Evolutionary conservation across 2,888 invertebrate genomes (phyloP).

Genomic region (Prosapia bicincta): DNA sequence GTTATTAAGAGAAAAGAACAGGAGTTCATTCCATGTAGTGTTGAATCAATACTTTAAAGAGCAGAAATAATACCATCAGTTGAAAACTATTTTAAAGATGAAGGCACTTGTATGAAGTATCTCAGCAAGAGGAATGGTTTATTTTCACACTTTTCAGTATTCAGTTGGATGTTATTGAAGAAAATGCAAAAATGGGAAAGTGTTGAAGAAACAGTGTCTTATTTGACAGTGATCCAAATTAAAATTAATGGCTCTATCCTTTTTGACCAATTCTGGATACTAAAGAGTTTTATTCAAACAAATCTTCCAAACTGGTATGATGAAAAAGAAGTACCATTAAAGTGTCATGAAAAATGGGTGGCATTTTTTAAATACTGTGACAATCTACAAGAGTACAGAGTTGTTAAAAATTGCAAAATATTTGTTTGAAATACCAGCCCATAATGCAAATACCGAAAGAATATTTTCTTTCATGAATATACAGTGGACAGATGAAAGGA

Average conservation of each 20-base stretch:
- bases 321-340: neutral
- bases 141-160: neutral
- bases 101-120: too few species aligned
- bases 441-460: slow-evolving; percentile 32
- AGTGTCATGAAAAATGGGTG: neutral
- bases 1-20: too few species aligned
- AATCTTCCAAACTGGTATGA: neutral
- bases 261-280: neutral
- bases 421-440: slow-evolving; percentile 29
- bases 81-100: neutral
- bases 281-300: neutral
- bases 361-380: neutral
- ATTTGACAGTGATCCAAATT: neutral
- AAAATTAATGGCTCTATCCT: slow-evolving; percentile 3
- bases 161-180: slow-evolving; percentile 5
- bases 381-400: neutral
- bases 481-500: slow-evolving; percentile 33
- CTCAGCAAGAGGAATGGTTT: too few species aligned
- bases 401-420: slow-evolving; percentile 24
- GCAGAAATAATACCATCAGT: neutral
- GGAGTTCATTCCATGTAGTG: too few species aligned
- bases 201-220: neutral
- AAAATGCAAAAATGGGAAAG: neutral
- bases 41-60: neutral
- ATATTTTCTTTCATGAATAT: slow-evolving; percentile 32